phyloP scores from a whole-genome alignment of 2,888 invertebrate species.

The Patella pellucida region DNA sequence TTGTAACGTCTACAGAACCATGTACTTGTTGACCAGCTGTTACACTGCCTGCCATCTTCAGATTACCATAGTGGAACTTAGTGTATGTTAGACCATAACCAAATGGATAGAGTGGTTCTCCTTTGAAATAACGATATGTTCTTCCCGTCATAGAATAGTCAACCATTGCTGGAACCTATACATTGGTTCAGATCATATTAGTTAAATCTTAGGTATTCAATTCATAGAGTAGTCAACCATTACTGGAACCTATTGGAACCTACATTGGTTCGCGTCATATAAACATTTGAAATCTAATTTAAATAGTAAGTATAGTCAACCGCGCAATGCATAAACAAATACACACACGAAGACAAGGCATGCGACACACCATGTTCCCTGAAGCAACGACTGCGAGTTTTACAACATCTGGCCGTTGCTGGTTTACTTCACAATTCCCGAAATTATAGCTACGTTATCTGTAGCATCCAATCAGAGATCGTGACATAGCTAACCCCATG shows the following conservation, averaged over 20 bases:
- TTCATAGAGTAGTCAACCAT: background rate
- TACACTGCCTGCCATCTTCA: background rate
- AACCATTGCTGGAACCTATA: slow-evolving; percentile 17
- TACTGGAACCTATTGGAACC: slow-evolving; percentile 17
- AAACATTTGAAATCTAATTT: too few species aligned
- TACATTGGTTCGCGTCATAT: background rate
- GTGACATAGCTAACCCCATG: too few species aligned
- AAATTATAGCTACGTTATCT: too few species aligned
- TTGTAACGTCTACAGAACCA: background rate
- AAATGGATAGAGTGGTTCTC: slow-evolving; percentile 5
- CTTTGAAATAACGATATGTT: slow-evolving; percentile 14
- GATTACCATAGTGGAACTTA: background rate
- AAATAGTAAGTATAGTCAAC: too few species aligned
- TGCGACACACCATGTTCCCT: too few species aligned
- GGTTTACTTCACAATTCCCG: too few species aligned
- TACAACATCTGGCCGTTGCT: too few species aligned
- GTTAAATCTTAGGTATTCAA: too few species aligned
- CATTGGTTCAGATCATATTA: background rate
- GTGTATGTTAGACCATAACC: slow-evolving; percentile 5
- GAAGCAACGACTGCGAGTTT: too few species aligned
- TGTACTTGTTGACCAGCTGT: background rate
- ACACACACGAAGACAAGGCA: too few species aligned
- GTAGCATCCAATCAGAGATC: too few species aligned
- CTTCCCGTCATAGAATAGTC: slow-evolving; percentile 18
- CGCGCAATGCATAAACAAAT: too few species aligned